Evolutionary conservation across 2,797 vertebrate species (phyloP).

Genomic region (Darevskia mixta): DNA sequence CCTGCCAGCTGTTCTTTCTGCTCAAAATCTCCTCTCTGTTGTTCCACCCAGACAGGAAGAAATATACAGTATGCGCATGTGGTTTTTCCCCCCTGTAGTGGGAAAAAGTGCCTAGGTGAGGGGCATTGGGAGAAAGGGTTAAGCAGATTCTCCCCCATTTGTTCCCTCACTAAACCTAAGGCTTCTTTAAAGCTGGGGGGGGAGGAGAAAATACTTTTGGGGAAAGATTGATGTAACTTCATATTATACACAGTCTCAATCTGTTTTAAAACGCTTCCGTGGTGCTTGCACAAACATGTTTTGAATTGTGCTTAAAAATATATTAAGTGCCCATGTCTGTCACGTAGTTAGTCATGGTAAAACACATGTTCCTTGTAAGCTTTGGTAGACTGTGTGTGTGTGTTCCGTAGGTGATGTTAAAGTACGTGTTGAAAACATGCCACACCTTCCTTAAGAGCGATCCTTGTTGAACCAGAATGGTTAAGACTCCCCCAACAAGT

Average conservation of each 20-base stretch:
- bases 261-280: not conserved
- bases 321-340: not conserved
- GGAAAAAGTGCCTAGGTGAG: not conserved
- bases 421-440: conserved; percentile 20
- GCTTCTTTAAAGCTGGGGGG: not conserved
- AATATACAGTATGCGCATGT: not conserved
- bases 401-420: not conserved
- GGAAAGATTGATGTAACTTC: not conserved
- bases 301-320: not conserved
- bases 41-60: not conserved
- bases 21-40: not conserved
- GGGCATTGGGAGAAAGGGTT: too few species aligned
- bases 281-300: not conserved
- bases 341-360: not conserved
- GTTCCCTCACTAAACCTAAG: not conserved
- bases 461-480: not conserved
- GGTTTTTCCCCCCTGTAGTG: not conserved
- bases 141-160: not conserved
- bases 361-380: not conserved
- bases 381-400: not conserved
- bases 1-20: not conserved
- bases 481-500: not conserved
- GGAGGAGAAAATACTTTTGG: not conserved
- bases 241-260: not conserved
- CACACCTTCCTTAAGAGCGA: not conserved